A percentile compares a stretch with the other conserved stretches of the same genome.
Conservation (phyloP, 1,140 invertebrate genomes). For the Pogonomyrmex barbatus region DNA sequence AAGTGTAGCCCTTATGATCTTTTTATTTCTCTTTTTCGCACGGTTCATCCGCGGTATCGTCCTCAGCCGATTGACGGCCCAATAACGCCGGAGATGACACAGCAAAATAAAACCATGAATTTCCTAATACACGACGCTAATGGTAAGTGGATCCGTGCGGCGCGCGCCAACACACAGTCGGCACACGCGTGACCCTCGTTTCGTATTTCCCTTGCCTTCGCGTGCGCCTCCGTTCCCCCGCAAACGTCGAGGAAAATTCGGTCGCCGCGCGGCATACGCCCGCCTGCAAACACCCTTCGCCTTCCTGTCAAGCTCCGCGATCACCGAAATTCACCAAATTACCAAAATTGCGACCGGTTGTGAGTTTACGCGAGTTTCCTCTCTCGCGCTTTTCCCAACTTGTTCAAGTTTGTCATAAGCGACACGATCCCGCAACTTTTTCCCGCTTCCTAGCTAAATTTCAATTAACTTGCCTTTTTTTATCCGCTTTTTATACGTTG, state of each 20-base stretch:
- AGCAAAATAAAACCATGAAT: slow-evolving; percentile 88
- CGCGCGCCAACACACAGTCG: slow-evolving; percentile 82
- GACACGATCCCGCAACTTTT: background rate
- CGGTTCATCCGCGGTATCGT: slow-evolving; percentile 71
- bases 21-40: slow-evolving; percentile 80
- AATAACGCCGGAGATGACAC: slow-evolving; percentile 86
- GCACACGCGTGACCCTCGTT: slow-evolving; percentile 58
- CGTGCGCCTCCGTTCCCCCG: background rate
- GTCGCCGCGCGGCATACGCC: background rate
- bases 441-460: background rate
- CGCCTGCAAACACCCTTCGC: background rate
- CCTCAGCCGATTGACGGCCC: slow-evolving; percentile 69
- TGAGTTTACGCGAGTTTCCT: background rate
- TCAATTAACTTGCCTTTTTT: background rate
- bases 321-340: background rate
- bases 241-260: background rate
- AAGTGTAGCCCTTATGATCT: slow-evolving; percentile 80
- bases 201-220: slow-evolving; percentile 10
- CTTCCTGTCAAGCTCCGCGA: background rate
- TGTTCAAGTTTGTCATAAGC: background rate
- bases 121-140: slow-evolving; percentile 89
- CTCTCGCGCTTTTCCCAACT: background rate
- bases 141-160: slow-evolving; percentile 86
- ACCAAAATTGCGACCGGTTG: background rate
- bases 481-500: background rate